phyloP scores from a whole-genome alignment of 2,888 invertebrate genomes.

The Chromoteleia sp. region DNA sequence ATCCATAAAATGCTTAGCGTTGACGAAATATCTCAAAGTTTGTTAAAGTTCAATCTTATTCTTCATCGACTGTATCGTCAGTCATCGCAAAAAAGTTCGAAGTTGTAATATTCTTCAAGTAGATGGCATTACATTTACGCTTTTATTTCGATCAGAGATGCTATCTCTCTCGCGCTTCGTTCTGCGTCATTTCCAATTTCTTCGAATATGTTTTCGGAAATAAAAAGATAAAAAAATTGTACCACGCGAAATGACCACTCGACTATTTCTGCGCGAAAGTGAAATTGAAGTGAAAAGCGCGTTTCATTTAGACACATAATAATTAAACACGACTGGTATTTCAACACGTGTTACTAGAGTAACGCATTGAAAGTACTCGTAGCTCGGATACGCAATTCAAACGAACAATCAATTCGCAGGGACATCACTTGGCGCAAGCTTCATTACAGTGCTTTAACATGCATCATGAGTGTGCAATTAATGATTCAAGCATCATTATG shows the following conservation, averaged over 20 bases:
- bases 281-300: conserved; percentile 14
- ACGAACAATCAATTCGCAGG: conserved; percentile 69
- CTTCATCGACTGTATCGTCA: conserved; percentile 15
- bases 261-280: conserved; percentile 3
- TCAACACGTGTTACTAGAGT: conserved; percentile 21
- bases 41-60: conserved; percentile 14
- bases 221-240: conserved; percentile 1
- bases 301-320: conserved; percentile 24
- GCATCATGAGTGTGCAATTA: conserved; percentile 66
- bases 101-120: conserved; percentile 11
- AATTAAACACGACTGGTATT: conserved; percentile 18
- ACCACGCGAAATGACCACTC: not conserved
- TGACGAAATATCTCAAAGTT: conserved; percentile 19
- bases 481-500: conserved; percentile 67
- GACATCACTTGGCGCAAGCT: conserved; percentile 62
- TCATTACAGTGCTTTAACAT: conserved; percentile 66
- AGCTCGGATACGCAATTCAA: conserved; percentile 55
- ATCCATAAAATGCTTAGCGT: conserved; percentile 24
- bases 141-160: not conserved
- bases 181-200: conserved; percentile 14
- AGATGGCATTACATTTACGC: conserved; percentile 7
- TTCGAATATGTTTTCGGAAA: not conserved
- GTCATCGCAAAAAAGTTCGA: conserved; percentile 11
- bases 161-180: not conserved
- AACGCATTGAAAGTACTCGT: conserved; percentile 57